phyloP scores from a whole-genome alignment of 2,113 vertebrate genomes.

The Solea senegalensis region DNA sequence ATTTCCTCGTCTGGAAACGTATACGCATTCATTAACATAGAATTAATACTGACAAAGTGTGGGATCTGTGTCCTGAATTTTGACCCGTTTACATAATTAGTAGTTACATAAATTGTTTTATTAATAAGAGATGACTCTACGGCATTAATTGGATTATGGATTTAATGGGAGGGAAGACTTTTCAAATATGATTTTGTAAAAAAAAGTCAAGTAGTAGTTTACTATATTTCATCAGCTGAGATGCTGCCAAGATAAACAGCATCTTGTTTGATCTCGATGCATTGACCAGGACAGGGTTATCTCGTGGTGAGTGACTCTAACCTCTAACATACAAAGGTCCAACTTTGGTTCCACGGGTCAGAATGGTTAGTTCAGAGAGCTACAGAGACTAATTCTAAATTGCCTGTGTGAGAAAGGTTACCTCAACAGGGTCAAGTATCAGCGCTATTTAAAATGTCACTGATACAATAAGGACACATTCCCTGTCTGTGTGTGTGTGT shows the following conservation, averaged over 20 bases:
- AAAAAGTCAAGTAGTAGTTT: not conserved
- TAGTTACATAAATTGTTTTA: too few species aligned
- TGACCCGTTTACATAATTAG: too few species aligned
- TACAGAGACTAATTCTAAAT: constrained; percentile 63
- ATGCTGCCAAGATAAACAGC: not conserved
- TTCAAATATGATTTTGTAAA: not conserved
- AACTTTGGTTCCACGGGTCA: constrained; percentile 41
- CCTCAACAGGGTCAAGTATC: constrained; percentile 72
- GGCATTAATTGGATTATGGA: too few species aligned
- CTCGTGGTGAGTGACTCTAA: not conserved
- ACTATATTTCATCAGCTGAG: not conserved
- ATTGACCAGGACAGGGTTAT: not conserved
- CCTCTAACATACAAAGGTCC: constrained; percentile 14
- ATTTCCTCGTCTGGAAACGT: not conserved
- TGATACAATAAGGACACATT: constrained; percentile 61
- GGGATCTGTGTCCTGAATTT: too few species aligned
- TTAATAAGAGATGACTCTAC: too few species aligned
- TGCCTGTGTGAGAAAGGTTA: constrained; percentile 69
- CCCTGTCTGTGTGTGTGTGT: constrained; percentile 27
- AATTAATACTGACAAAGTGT: not conserved
- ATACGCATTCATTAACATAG: not conserved
- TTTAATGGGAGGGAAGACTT: too few species aligned
- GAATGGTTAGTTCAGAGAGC: constrained; percentile 57
- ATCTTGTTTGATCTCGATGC: not conserved
- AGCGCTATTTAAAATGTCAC: constrained; percentile 79